These are phyloP conservation scores for Chionomys nivalis DNA, from an alignment of 2,113 vertebrate genomes.

Conservation along the genomic window DNA sequence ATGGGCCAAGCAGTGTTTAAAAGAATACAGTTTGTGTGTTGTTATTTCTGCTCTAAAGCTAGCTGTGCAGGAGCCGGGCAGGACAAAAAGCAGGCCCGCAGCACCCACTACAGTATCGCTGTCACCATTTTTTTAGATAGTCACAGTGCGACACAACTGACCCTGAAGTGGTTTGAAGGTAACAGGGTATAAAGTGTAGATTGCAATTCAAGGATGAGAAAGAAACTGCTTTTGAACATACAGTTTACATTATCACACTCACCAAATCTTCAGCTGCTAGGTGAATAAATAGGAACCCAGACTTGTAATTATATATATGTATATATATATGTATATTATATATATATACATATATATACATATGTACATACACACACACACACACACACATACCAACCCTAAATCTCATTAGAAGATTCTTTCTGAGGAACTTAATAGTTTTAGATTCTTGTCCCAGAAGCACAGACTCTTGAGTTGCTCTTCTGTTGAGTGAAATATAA, in stretches of 20 bases:
- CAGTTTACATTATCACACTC: constrained; percentile 44
- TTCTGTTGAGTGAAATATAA: constrained; percentile 72
- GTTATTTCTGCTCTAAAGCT: too few relatives aligned
- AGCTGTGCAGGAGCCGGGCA: too few relatives aligned
- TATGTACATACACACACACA: too few relatives aligned
- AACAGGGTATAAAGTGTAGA: neutral
- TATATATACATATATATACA: neutral
- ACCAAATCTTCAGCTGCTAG: constrained; percentile 50
- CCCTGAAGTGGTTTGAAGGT: neutral
- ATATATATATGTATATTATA: too few relatives aligned
- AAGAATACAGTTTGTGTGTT: too few relatives aligned
- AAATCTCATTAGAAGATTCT: constrained; percentile 63
- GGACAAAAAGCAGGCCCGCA: too few relatives aligned
- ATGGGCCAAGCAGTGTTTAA: too few relatives aligned
- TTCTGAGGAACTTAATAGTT: constrained; percentile 65
- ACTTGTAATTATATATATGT: constrained; percentile 56
- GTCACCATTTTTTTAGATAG: constrained; percentile 24
- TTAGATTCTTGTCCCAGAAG: constrained; percentile 69
- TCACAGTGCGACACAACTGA: neutral
- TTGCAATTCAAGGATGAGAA: neutral
- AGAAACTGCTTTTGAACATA: neutral
- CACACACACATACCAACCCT: neutral
- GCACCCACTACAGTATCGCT: too few relatives aligned
- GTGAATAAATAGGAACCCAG: constrained; percentile 66
- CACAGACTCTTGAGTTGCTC: constrained; percentile 30